Conservation (phyloP, 37 sponge, comb jelly and placozoan species). For the Beroe forskalii region DNA sequence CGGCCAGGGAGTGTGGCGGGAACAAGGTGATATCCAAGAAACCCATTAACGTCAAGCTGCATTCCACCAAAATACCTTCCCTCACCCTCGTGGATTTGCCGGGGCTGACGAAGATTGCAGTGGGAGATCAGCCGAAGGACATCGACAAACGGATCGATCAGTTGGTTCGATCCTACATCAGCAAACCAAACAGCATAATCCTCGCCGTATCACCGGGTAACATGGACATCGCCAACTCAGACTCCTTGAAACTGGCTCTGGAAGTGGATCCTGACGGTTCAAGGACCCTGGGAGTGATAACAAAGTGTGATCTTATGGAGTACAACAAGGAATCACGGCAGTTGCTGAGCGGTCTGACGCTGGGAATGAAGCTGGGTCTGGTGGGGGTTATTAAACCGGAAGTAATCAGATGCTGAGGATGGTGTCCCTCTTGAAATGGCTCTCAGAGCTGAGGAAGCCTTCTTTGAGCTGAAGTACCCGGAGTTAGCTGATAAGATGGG, state of each 20-base stretch:
- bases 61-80: conserved; percentile 89
- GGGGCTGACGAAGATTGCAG: conserved; percentile 95
- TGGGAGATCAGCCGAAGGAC: conserved; percentile 98
- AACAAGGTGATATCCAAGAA: conserved; percentile 77
- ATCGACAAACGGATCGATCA: conserved; percentile 80
- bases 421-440: neutral
- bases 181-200: conserved; percentile 92
- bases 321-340: conserved; percentile 87
- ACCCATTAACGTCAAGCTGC: conserved; percentile 88
- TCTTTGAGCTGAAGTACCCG: neutral
- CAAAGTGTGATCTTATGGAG: conserved; percentile 99
- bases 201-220: conserved; percentile 94
- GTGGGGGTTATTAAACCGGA: conserved; percentile 94
- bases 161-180: conserved; percentile 81
- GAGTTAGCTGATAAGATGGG: conserved; percentile 36
- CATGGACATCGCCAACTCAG: conserved; percentile 93
- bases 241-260: conserved; percentile 88
- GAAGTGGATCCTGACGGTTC: conserved; percentile 84
- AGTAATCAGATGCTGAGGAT: conserved; percentile 82
- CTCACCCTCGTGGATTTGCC: conserved; percentile 95
- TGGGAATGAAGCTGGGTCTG: conserved; percentile 93
- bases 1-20: neutral
- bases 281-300: conserved; percentile 90
- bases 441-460: neutral
- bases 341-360: conserved; percentile 81